A percentile compares a stretch with the other conserved stretches of the same genome.
These are phyloP conservation scores for Gryllus bimaculatus DNA, from an alignment of 1,140 invertebrate species.

Conservation along the genomic window DNA sequence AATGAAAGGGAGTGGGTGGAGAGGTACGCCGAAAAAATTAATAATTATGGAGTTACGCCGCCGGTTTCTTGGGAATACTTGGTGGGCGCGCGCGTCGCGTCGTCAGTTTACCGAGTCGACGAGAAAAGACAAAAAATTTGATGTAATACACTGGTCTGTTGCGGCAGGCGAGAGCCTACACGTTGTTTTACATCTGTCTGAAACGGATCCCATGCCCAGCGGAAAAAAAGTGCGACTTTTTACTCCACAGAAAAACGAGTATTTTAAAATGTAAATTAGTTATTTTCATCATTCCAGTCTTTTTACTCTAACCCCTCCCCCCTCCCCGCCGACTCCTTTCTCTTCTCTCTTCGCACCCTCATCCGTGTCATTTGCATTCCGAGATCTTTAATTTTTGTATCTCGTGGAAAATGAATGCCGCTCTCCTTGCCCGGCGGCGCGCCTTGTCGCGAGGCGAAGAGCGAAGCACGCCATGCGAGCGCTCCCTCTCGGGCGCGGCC, in stretches of 20 bases:
- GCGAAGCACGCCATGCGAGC: too few relatives aligned
- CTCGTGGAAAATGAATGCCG: background rate
- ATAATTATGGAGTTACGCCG: too few relatives aligned
- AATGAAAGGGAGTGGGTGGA: too few relatives aligned
- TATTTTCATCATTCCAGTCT: background rate
- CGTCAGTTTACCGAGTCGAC: background rate
- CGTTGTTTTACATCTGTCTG: background rate
- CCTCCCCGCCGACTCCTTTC: background rate
- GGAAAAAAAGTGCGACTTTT: background rate
- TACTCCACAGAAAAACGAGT: background rate
- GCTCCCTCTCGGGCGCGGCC: background rate
- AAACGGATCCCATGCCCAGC: background rate
- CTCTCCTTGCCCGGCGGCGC: background rate
- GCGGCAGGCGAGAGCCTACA: background rate
- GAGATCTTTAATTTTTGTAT: background rate
- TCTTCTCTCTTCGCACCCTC: background rate
- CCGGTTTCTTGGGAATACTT: too few relatives aligned
- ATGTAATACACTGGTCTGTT: background rate
- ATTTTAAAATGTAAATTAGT: constrained; percentile 6
- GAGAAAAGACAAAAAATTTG: background rate
- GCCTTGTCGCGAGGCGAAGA: background rate
- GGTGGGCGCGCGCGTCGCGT: too few relatives aligned
- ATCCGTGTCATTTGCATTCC: background rate
- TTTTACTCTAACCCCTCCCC: background rate
- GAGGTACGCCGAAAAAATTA: too few relatives aligned